Base-by-base conservation (phyloP, 2,113 vertebrate species). In the Colistium nudipinnis region DNA sequence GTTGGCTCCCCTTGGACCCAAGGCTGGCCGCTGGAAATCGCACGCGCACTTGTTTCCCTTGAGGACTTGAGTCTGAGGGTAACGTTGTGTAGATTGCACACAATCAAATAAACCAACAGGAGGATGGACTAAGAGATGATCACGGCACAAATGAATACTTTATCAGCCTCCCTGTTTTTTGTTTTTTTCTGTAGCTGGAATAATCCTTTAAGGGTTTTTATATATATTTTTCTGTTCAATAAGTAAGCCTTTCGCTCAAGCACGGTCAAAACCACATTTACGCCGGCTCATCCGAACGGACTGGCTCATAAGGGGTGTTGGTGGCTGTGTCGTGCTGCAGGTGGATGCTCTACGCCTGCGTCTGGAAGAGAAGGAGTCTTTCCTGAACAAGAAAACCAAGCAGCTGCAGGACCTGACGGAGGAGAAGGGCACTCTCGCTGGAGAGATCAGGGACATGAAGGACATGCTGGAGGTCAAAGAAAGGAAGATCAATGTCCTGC, bases 401-500 rank as follows among this genome's bases (percentile, higher is more conserved):
- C 98, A 99, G 93, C 95, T 99, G 41, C 98, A 99, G 90, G 98
- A 99, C 91, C 93, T 99, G 86, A 98, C 97, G 0, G 98, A 99
- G 92, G 98, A 98, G 91, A 99, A 99, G 39, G 97, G 98, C 62
- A 98, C 97, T 0, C 90, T 99, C 5, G 96, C 97, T 0, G 98
- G 98, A 78, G 97, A 99, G 87, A 99, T 99, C 87, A 85, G 97
- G 28, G 98, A 99, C 80, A 98, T 99, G 95, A 99, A 99, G 85
- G 98, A 99, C 81, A 99, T 99, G 98, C 89, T 99, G 47, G 97
- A 99, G 92, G 98, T 99, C 70, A 99, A 99, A 88, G 98, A 99
- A 85, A 94, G 98, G 72, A 99, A 99, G 91, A 98, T 99, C 78
- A 98, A 98, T 49, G 97, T 99, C 57, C 94, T 99, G 76, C 98